These are phyloP conservation scores for Oreochromis tanganicae DNA, from an alignment of 2,113 vertebrate species.

Conservation along the genomic window DNA sequence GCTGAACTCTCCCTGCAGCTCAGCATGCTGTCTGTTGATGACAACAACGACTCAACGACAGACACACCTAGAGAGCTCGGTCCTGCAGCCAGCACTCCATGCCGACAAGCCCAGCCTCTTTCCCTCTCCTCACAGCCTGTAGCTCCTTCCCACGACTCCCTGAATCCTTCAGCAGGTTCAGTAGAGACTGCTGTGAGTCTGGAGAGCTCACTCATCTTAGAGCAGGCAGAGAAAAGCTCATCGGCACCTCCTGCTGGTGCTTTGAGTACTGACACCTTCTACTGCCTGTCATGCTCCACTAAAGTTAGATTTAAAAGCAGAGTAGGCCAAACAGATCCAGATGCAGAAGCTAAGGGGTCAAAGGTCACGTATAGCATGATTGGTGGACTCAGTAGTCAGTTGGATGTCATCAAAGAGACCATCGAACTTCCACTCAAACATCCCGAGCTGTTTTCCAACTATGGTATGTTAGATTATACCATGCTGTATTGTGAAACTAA, in stretches of 20 bases:
- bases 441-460: slow-evolving; percentile 83
- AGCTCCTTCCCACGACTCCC: slow-evolving; percentile 5
- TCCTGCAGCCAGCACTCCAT: slow-evolving; percentile 68
- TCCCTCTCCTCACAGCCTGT: background rate
- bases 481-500: background rate
- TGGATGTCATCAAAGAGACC: slow-evolving; percentile 84
- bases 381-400: slow-evolving; percentile 83
- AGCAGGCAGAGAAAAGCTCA: background rate
- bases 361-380: slow-evolving; percentile 88
- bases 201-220: background rate
- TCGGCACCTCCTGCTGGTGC: slow-evolving; percentile 40
- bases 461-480: slow-evolving; percentile 65
- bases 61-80: slow-evolving; percentile 35
- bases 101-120: slow-evolving; percentile 4
- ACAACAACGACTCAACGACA: slow-evolving; percentile 35
- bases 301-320: slow-evolving; percentile 65
- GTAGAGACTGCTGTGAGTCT: background rate
- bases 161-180: background rate
- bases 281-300: slow-evolving; percentile 78
- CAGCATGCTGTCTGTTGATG: slow-evolving; percentile 69
- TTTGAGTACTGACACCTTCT: slow-evolving; percentile 76
- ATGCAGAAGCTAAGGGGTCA: slow-evolving; percentile 34
- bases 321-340: background rate
- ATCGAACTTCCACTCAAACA: slow-evolving; percentile 90
- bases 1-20: slow-evolving; percentile 80